A percentile compares a stretch with the other conserved stretches of the same genome.
Conservation (phyloP, 2,888 invertebrate genomes). For the Drosophila acutilabella region DNA sequence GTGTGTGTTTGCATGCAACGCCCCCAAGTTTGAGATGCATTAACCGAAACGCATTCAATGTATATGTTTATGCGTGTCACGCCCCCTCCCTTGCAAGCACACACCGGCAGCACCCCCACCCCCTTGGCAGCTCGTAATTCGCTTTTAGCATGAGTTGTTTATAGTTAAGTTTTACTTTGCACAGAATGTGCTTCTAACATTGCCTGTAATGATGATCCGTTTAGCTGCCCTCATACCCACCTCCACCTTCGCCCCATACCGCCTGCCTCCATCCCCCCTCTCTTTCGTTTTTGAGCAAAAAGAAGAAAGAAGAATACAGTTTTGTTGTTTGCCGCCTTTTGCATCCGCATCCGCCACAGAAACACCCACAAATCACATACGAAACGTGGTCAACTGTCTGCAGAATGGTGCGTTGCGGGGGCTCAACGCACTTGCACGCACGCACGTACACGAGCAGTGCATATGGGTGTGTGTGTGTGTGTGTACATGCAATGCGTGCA, state of each 20-base stretch:
- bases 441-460: slow-evolving; percentile 5
- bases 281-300: slow-evolving; percentile 10
- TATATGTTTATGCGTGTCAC: slow-evolving; percentile 49
- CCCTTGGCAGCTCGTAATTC: neutral
- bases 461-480: slow-evolving; percentile 22
- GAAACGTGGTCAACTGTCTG: slow-evolving; percentile 60
- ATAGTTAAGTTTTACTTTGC: slow-evolving; percentile 37
- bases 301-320: slow-evolving; percentile 36
- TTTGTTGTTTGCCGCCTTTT: slow-evolving; percentile 38
- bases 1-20: slow-evolving; percentile 8
- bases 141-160: slow-evolving; percentile 46
- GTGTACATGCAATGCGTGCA: slow-evolving; percentile 69
- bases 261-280: too few species aligned
- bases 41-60: slow-evolving; percentile 48
- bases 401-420: neutral
- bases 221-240: slow-evolving; percentile 12
- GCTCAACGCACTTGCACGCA: slow-evolving; percentile 31
- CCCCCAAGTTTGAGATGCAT: slow-evolving; percentile 26
- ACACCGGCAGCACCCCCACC: neutral
- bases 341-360: slow-evolving; percentile 60
- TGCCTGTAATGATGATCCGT: slow-evolving; percentile 53
- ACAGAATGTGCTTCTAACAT: slow-evolving; percentile 31
- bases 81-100: neutral
- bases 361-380: slow-evolving; percentile 63
- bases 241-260: neutral